Percentiles rank a stretch among this genome's conserved stretches.
Evolutionary conservation across 2,797 vertebrate species (phyloP).

Genomic region (Martes flavigula): DNA sequence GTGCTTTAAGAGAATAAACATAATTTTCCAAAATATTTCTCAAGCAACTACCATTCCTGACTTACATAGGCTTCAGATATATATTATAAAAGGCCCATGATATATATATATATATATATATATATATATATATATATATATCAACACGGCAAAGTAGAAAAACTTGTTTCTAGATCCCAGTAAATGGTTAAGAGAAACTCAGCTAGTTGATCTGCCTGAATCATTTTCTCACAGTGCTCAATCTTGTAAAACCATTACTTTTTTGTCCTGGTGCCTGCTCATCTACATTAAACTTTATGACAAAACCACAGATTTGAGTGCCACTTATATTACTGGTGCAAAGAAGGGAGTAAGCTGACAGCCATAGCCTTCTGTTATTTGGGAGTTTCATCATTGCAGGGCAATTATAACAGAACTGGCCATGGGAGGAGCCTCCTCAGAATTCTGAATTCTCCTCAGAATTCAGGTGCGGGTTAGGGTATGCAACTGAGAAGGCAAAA

Average conservation of each 20-base stretch:
- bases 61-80: not conserved
- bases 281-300: not conserved
- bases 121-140: too few species aligned
- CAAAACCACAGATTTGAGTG: not conserved
- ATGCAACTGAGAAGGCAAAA: not conserved
- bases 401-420: not conserved
- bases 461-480: not conserved
- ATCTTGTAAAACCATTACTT: not conserved
- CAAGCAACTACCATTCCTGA: not conserved
- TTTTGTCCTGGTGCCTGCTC: not conserved
- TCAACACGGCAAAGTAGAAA: not conserved
- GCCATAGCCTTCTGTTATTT: not conserved
- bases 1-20: slow-evolving; percentile 24
- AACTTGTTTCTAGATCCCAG: not conserved
- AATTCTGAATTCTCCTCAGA: not conserved
- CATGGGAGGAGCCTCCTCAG: not conserved
- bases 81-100: not conserved
- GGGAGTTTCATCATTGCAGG: not conserved
- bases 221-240: not conserved
- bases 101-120: not conserved
- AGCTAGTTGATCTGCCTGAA: not conserved
- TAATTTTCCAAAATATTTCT: slow-evolving; percentile 28
- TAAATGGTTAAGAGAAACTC: not conserved
- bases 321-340: not conserved
- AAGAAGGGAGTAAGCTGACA: not conserved